A percentile compares a stretch with the other conserved stretches of the same genome.
These are phyloP conservation scores for Vollenhovia emeryi DNA, from an alignment of 1,140 invertebrate species.

Conservation along the genomic window DNA sequence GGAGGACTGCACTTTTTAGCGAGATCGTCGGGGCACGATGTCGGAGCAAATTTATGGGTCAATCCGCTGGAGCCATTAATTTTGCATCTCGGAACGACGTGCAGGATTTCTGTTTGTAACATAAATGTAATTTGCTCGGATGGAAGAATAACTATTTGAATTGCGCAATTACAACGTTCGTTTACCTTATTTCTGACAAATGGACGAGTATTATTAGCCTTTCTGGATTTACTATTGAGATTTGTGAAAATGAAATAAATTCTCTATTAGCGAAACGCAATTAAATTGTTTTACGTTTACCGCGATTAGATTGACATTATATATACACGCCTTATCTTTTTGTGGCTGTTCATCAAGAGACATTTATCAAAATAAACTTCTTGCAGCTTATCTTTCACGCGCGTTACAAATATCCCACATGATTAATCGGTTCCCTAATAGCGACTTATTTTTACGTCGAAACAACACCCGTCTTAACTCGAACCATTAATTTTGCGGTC, in stretches of 20 bases:
- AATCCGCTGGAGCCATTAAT: slow-evolving; percentile 33
- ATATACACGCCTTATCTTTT: not conserved
- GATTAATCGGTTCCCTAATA: slow-evolving; percentile 52
- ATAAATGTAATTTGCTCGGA: slow-evolving; percentile 32
- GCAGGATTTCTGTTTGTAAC: not conserved
- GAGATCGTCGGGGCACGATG: slow-evolving; percentile 6
- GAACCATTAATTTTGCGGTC: slow-evolving; percentile 48
- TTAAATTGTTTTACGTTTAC: not conserved
- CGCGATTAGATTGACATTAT: not conserved
- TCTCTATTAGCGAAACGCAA: not conserved
- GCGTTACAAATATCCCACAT: slow-evolving; percentile 36
- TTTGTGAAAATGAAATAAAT: not conserved
- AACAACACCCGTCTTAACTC: slow-evolving; percentile 22
- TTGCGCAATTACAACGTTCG: not conserved
- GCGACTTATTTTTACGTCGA: slow-evolving; percentile 45
- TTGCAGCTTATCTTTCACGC: slow-evolving; percentile 34
- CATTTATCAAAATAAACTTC: slow-evolving; percentile 58
- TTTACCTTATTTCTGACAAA: not conserved
- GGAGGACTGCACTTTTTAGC: slow-evolving; percentile 39
- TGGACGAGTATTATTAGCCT: not conserved
- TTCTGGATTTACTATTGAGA: not conserved
- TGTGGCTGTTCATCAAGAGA: slow-evolving; percentile 14
- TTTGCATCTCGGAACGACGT: slow-evolving; percentile 17
- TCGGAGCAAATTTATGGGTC: slow-evolving; percentile 47
- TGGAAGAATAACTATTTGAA: not conserved